phyloP scores from a whole-genome alignment of 35 echinoderm and acorn worm species.

The Heliocidaris tuberculata region DNA sequence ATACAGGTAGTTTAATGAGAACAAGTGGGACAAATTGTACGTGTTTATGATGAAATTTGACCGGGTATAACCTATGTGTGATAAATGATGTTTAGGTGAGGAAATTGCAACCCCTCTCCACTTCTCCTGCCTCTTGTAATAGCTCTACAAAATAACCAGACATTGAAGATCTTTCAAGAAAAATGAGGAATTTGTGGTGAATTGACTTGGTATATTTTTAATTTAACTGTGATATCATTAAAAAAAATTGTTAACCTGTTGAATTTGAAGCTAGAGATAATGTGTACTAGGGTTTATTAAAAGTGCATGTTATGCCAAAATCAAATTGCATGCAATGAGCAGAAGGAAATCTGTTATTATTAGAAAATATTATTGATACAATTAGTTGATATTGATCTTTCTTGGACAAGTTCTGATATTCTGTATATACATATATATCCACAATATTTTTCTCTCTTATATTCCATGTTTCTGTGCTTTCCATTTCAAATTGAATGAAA shows the following conservation, averaged over 20 bases:
- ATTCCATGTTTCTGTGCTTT: not conserved
- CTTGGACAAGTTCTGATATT: not conserved
- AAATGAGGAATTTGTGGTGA: too few species aligned
- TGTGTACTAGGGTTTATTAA: too few species aligned
- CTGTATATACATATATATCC: not conserved
- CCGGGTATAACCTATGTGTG: not conserved
- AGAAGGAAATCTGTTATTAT: not conserved
- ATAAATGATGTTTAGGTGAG: not conserved
- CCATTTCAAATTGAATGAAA: not conserved
- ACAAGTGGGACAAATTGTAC: not conserved
- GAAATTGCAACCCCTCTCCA: not conserved
- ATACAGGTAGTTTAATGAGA: not conserved
- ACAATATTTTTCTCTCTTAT: not conserved
- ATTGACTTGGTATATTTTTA: too few species aligned
- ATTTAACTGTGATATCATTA: not conserved
- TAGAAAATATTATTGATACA: not conserved
- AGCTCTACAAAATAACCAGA: too few species aligned
- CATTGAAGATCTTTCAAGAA: too few species aligned
- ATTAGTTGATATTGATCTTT: too few species aligned
- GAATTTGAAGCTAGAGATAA: too few species aligned
- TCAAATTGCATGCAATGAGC: too few species aligned
- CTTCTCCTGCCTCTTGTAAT: not conserved
- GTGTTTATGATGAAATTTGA: not conserved
- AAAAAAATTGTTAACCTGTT: not conserved
- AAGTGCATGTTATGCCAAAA: too few species aligned